Evolutionary conservation across 2,113 vertebrate species (phyloP), one percentile per base, ranked within the genome.

Genomic region (Colaptes auratus): DNA sequence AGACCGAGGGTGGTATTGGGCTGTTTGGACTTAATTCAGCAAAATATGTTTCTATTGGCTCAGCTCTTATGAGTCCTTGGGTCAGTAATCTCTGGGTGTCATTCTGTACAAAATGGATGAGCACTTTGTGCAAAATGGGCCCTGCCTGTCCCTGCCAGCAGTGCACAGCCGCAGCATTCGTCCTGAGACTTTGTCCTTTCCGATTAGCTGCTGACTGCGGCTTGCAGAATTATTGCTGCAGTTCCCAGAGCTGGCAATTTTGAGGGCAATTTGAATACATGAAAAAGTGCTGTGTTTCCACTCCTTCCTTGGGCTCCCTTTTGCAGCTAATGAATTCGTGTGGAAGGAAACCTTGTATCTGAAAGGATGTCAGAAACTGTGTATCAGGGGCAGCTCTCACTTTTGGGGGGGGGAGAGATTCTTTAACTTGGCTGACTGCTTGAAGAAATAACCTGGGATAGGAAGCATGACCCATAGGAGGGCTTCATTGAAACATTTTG

Each of bases 181-280:
- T 87, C 89, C 84, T 63, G 42, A 80, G 52, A 73, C 31, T 89
- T 89, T 61, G 75, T 85, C 71, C 89, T 94, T 79, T 82, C 35
- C 30, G 63, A 85, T 76, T 66, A 93, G 76, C 60, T 85, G 72
- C 85, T 89, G 52, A 52, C 50, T 90, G 14, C 8, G 0, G 71
- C 92, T 77, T 92, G 28, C 87, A 95, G 59, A 94, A 85, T 76
- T 82, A 71, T 16, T 87, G 60, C 91, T 82, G 17, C 42, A 56
- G 60, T 74, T 95, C 64, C 64, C 6, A 1, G 71, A 85, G 75
- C 60, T 76, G 89, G 31, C 72, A 60, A 1, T 74, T 76, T 33
- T 80, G 69, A 88, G 36, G 53, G n/a, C 46, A 58, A 2, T 64
- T 60, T 85, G 79, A 88, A 71, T 74, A 71, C 42, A 31, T 81